phyloP scores from a whole-genome alignment of 2,113 vertebrate species.

The Heptranchias perlo region DNA sequence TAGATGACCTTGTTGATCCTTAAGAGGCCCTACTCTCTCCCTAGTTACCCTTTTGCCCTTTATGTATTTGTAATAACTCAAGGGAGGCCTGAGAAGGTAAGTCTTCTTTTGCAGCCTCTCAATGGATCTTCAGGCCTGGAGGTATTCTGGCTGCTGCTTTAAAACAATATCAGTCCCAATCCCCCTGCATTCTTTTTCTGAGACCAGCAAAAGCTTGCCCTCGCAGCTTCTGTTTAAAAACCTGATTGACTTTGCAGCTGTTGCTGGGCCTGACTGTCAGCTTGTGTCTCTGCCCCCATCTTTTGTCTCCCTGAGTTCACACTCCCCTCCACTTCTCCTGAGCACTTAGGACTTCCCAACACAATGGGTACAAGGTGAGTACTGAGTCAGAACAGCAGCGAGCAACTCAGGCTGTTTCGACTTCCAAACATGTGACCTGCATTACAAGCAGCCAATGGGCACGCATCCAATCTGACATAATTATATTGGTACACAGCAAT shows the following conservation, averaged over 20 bases:
- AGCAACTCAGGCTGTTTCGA: not conserved
- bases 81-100: not conserved
- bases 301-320: not conserved
- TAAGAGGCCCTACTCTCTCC: too few species aligned
- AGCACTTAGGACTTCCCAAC: not conserved
- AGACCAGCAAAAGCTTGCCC: not conserved
- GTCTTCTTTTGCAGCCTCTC: not conserved
- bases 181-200: not conserved
- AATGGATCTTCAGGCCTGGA: not conserved
- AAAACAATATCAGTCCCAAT: not conserved
- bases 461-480: not conserved
- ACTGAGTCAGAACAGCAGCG: not conserved
- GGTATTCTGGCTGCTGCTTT: not conserved
- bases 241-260: not conserved
- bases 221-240: not conserved
- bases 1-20: too few species aligned
- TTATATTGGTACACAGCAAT: not conserved
- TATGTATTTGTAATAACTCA: too few species aligned
- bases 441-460: not conserved
- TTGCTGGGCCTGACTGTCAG: not conserved
- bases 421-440: not conserved
- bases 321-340: too few species aligned
- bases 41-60: too few species aligned
- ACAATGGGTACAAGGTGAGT: not conserved
- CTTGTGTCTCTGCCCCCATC: not conserved